Conservation (phyloP, 2,888 invertebrate species). For the Sthenelais limicola region DNA sequence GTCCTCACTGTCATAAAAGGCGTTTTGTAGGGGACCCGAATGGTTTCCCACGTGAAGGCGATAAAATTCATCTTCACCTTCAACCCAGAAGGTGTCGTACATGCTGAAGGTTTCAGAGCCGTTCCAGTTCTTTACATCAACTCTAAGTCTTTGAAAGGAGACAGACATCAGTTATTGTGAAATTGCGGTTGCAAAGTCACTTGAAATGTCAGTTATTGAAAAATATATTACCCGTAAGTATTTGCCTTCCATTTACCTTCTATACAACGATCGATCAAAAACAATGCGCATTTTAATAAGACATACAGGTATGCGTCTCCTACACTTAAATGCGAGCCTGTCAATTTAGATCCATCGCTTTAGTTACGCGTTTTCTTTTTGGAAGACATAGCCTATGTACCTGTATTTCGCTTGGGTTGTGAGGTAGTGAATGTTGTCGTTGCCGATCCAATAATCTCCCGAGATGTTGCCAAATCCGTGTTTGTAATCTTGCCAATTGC, state of each 20-base stretch:
- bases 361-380: too few species aligned
- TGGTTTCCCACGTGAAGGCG: conserved; percentile 17
- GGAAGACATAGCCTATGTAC: neutral
- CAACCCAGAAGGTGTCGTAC: conserved; percentile 12
- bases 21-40: conserved; percentile 23
- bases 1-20: conserved; percentile 11
- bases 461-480: conserved; percentile 26
- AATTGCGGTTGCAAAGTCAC: too few species aligned
- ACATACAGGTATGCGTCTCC: too few species aligned
- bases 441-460: conserved; percentile 31
- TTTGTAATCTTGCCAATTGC: conserved; percentile 35
- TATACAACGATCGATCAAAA: too few species aligned
- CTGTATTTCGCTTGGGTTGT: conserved; percentile 27
- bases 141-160: conserved; percentile 9
- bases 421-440: conserved; percentile 35
- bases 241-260: too few species aligned
- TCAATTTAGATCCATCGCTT: too few species aligned
- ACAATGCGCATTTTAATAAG: too few species aligned
- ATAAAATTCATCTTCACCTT: conserved; percentile 25
- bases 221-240: too few species aligned
- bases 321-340: too few species aligned
- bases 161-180: too few species aligned
- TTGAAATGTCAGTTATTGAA: too few species aligned
- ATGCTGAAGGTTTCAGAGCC: conserved; percentile 8
- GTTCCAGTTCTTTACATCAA: conserved; percentile 34